A percentile compares a stretch with the other conserved stretches of the same genome.
Conservation (phyloP, 1,140 invertebrate species). For the Zaprionus inermis region DNA sequence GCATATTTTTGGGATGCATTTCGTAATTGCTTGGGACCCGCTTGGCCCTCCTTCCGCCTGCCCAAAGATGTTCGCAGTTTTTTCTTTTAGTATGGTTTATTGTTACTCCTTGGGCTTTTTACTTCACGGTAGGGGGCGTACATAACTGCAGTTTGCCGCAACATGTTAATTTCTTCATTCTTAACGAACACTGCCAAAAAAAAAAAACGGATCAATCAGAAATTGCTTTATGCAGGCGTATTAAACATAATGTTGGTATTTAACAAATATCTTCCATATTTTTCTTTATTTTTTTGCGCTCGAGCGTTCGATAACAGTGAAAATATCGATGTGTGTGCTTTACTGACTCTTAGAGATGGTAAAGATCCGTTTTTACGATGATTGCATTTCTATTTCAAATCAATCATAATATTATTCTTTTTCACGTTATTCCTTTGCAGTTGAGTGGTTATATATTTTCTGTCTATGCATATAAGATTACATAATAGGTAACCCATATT, state of each 20-base stretch:
- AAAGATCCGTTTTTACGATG: no score
- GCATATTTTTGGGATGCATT: conserved; percentile 76
- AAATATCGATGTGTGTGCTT: no score
- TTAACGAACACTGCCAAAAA: background rate
- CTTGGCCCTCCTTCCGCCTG: conserved; percentile 13
- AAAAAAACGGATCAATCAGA: background rate
- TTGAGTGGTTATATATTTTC: background rate
- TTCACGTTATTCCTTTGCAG: background rate
- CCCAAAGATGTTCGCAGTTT: conserved; percentile 16
- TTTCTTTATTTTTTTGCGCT: no score
- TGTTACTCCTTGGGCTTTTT: conserved; percentile 43
- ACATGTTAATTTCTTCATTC: conserved; percentile 79
- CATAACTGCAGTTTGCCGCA: conserved; percentile 78
- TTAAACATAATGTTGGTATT: background rate
- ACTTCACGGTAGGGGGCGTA: conserved; percentile 42
- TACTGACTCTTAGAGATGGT: no score
- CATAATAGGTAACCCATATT: background rate
- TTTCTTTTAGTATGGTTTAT: conserved; percentile 25
- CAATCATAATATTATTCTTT: no score
- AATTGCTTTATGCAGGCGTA: background rate
- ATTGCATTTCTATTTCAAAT: no score
- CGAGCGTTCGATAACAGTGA: no score
- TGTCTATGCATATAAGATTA: background rate
- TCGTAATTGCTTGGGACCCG: conserved; percentile 58
- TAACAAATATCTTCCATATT: background rate